A percentile compares a stretch with the other conserved stretches of the same genome.
Conservation (phyloP, 2,888 invertebrate genomes). For the Drosophila nr. fundita region DNA sequence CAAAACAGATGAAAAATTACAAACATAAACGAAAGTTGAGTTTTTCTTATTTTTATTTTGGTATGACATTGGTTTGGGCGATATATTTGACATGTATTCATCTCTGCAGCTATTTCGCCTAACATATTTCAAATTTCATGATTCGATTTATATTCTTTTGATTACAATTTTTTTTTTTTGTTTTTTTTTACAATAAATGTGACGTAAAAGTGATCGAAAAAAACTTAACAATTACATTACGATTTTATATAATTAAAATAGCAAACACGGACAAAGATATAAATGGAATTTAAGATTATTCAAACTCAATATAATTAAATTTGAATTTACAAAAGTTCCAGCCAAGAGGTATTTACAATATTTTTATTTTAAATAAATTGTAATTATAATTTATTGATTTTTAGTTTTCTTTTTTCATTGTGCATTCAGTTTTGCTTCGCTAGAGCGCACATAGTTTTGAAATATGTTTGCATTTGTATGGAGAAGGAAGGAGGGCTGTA, state of each 20-base stretch:
- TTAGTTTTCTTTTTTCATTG: slow-evolving; percentile 1
- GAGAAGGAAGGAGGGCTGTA: slow-evolving; percentile 28
- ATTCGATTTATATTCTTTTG: slow-evolving; percentile 13
- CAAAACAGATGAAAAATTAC: slow-evolving; percentile 37
- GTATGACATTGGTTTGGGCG: slow-evolving; percentile 5
- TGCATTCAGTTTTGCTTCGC: slow-evolving; percentile 5
- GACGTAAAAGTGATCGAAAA: slow-evolving; percentile 37
- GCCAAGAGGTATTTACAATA: slow-evolving; percentile 26
- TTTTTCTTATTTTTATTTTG: slow-evolving; percentile 23
- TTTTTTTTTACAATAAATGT: slow-evolving; percentile 42
- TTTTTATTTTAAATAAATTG: slow-evolving; percentile 12
- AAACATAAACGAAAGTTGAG: slow-evolving; percentile 32
- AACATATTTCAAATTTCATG: slow-evolving; percentile 39
- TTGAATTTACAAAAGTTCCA: slow-evolving; percentile 52
- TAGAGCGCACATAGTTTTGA: slow-evolving; percentile 14
- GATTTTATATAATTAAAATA: slow-evolving; percentile 57
- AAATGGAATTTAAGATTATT: slow-evolving; percentile 21
- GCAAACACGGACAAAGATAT: slow-evolving; percentile 37
- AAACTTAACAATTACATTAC: slow-evolving; percentile 55
- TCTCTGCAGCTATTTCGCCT: slow-evolving; percentile 33
- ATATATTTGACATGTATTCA: slow-evolving; percentile 8
- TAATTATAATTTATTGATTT: slow-evolving; percentile 1
- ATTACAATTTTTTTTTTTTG: slow-evolving; percentile 13
- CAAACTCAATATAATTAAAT: slow-evolving; percentile 32
- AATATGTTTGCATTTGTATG: slow-evolving; percentile 22